These are phyloP conservation scores for Aepyceros melampus DNA, from an alignment of 2,113 vertebrate genomes.

Conservation along the genomic window DNA sequence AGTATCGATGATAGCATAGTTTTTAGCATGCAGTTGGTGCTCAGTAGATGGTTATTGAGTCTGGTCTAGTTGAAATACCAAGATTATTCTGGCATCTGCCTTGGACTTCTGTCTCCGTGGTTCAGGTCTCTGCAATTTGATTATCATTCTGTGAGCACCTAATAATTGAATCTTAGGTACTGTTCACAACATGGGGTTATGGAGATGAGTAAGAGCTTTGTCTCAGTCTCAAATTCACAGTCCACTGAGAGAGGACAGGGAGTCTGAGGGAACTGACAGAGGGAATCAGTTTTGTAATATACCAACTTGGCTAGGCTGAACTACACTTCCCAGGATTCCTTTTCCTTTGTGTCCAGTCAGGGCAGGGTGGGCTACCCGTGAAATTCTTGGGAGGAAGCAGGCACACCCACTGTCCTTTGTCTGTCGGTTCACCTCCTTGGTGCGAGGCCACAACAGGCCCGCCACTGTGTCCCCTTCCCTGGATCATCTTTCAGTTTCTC, in stretches of 20 bases:
- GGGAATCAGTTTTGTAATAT: background rate
- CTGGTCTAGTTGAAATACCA: background rate
- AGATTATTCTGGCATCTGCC: background rate
- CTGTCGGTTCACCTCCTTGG: background rate
- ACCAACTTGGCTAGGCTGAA: background rate
- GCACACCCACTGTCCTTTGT: background rate
- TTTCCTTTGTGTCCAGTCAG: background rate
- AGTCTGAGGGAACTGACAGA: background rate
- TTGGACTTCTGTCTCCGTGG: background rate
- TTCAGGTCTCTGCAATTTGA: background rate
- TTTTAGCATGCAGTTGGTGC: background rate
- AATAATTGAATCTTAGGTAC: background rate
- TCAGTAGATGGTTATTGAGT: background rate
- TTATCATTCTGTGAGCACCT: background rate
- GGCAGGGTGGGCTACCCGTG: background rate
- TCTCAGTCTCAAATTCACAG: background rate
- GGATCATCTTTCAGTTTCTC: background rate
- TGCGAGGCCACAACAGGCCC: background rate
- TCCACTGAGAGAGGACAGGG: background rate
- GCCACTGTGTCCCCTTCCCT: background rate
- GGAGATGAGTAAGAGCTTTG: background rate
- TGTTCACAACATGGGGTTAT: accelerated
- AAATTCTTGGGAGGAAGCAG: background rate
- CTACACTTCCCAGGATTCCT: background rate
- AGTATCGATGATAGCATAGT: background rate